Percentiles rank a stretch among this genome's conserved stretches.
Evolutionary conservation across 2,888 invertebrate genomes (phyloP).

Genomic region (Chaetogeoica ovagalla): DNA sequence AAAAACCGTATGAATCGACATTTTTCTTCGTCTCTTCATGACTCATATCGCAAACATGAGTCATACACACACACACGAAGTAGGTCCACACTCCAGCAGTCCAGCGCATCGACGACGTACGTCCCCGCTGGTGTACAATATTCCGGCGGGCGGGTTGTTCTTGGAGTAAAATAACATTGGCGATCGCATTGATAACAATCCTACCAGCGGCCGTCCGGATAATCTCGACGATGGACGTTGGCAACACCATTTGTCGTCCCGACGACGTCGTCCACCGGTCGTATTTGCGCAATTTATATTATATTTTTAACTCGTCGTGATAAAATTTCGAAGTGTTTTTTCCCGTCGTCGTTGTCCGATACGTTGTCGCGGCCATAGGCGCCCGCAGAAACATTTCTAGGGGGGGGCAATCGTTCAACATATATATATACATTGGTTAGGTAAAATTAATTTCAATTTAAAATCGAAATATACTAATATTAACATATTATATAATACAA

Average conservation of each 20-base stretch:
- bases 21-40: constrained; percentile 39
- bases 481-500: no score
- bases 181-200: constrained; percentile 5
- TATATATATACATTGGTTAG: no score
- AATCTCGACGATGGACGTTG: background rate
- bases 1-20: constrained; percentile 8
- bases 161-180: background rate
- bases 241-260: background rate
- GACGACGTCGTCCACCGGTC: background rate
- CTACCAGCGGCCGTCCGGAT: background rate
- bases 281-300: no score
- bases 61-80: constrained; percentile 8
- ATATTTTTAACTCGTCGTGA: no score
- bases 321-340: no score
- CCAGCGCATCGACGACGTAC: background rate
- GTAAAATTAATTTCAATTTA: no score
- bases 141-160: background rate
- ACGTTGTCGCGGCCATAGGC: no score
- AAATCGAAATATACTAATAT: no score
- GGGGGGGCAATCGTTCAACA: no score
- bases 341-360: no score
- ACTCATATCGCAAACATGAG: constrained; percentile 45
- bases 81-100: background rate
- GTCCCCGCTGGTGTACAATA: background rate
- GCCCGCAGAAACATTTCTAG: no score